Evolutionary conservation across 2,797 vertebrate species (phyloP), one percentile per base, ranked within the genome.

Genomic region (Rhynchonycteris naso): DNA sequence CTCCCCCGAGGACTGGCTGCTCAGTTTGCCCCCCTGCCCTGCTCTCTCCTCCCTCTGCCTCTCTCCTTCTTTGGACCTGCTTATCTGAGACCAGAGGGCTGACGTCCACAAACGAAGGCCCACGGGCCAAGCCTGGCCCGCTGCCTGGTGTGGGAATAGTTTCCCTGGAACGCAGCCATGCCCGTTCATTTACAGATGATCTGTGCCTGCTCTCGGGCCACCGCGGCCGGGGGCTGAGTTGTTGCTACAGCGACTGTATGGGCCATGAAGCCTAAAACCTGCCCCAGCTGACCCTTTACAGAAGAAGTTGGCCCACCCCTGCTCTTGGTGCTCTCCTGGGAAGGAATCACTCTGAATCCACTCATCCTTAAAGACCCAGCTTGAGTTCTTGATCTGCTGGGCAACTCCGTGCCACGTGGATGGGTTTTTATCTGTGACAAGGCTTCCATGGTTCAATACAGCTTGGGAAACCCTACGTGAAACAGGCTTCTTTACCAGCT

Each of bases 171-270:
- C 65, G 4, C 0, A 4, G 82, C 47, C 61, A 1, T 7, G n/a
- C 22, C 56, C 0, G 0, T 15, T 75, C 47, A 21, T 26, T 18
- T 1, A 1, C 56, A 14, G 1, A 1, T 0, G 5, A 5, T 21
- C 89, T 0, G 12, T 8, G 16, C 43, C 47, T 7, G 35, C 54
- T 59, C 35, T 30, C 7, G 6, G 38, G 65, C 72, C 13, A 1
- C 4, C 0, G 24, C 1, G 12, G n/a, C 30, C 14, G 43, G 43
- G 21, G 63, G 28, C 13, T 21, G 52, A 43, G 22, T 4, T 1
- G 2, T n/a, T 5, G 54, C 50, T 3, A 18, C 26, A 68, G 38
- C 74, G 58, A 91, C 35, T 63, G 16, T 1, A 2, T 13, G 69
- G 24, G 38, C 74, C 8, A 13, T 21, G 18, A 58, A 59, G 50